phyloP scores from a whole-genome alignment of 2,888 invertebrate species.

The Idaea dimidiata region DNA sequence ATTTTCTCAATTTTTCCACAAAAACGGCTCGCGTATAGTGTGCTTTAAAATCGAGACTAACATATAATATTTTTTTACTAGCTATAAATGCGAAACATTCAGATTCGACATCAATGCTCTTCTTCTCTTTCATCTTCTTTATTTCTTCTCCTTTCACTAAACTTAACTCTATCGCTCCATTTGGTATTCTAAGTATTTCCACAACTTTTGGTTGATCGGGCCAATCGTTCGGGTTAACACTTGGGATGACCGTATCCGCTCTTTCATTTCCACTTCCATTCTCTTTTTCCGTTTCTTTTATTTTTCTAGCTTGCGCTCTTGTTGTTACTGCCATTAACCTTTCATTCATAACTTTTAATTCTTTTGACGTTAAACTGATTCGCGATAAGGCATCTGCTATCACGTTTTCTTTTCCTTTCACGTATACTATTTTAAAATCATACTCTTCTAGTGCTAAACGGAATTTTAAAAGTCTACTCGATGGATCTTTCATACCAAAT shows the following conservation, averaged over 20 bases:
- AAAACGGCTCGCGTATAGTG: slow-evolving; percentile 27
- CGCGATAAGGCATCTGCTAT: no score
- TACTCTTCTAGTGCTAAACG: slow-evolving; percentile 15
- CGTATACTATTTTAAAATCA: no score
- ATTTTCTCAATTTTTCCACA: no score
- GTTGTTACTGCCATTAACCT: slow-evolving; percentile 13
- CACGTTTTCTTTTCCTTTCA: no score
- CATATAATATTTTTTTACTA: no score
- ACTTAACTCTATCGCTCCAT: slow-evolving; percentile 17
- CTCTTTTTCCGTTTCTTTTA: slow-evolving; percentile 11
- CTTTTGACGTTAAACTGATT: slow-evolving; percentile 11
- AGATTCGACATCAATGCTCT: no score
- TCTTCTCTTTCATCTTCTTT: no score
- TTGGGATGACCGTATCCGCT: slow-evolving; percentile 7
- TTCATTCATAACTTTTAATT: slow-evolving; percentile 14
- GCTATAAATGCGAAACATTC: no score
- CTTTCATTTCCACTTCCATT: slow-evolving; percentile 1
- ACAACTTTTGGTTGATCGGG: slow-evolving; percentile 24
- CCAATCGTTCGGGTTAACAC: slow-evolving; percentile 15
- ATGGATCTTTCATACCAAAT: slow-evolving; percentile 20
- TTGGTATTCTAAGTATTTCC: slow-evolving; percentile 24
- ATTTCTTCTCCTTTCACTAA: slow-evolving; percentile 13
- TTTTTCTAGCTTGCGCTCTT: slow-evolving; percentile 11
- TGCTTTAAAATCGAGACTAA: no score
- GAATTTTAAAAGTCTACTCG: slow-evolving; percentile 20